Evolutionary conservation across 35 echinoderm and acorn worm genomes (phyloP).

Genomic region (Patiria miniata): DNA sequence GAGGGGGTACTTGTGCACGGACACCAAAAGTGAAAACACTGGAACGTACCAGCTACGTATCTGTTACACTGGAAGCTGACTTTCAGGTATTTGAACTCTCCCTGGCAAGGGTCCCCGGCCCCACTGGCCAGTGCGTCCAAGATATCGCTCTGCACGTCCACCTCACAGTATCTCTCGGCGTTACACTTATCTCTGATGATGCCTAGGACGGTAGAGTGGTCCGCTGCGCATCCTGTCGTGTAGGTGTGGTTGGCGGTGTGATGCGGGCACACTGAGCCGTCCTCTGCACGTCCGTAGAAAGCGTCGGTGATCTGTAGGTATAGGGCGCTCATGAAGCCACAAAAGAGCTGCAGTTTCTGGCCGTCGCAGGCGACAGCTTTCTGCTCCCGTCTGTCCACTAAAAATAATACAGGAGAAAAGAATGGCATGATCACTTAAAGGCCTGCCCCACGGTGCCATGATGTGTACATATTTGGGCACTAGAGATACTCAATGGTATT

Average conservation of each 20-base stretch:
- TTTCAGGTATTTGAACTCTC: constrained; percentile 80
- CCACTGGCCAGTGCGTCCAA: constrained; percentile 27
- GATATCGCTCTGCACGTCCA: constrained; percentile 67
- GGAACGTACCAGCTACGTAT: constrained; percentile 27
- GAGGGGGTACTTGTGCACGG: no score
- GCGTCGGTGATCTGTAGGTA: constrained; percentile 58
- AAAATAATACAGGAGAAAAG: neutral
- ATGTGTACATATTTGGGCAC: no score
- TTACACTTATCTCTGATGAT: constrained; percentile 50
- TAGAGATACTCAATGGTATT: no score
- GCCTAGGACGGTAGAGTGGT: neutral
- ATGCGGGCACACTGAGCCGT: constrained; percentile 72
- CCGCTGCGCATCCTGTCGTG: constrained; percentile 28
- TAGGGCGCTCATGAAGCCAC: constrained; percentile 22
- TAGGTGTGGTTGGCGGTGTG: constrained; percentile 52
- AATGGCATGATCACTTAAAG: no score
- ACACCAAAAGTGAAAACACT: no score
- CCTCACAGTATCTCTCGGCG: constrained; percentile 35
- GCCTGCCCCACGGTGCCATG: no score
- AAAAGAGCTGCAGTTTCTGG: constrained; percentile 66
- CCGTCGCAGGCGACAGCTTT: constrained; percentile 61
- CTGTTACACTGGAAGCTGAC: constrained; percentile 61
- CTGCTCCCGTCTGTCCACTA: constrained; percentile 48
- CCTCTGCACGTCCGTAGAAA: constrained; percentile 57
- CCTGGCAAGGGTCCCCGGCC: constrained; percentile 56